These are phyloP conservation scores for Pao palembangensis DNA, from an alignment of 2,113 vertebrate species.

Conservation along the genomic window DNA sequence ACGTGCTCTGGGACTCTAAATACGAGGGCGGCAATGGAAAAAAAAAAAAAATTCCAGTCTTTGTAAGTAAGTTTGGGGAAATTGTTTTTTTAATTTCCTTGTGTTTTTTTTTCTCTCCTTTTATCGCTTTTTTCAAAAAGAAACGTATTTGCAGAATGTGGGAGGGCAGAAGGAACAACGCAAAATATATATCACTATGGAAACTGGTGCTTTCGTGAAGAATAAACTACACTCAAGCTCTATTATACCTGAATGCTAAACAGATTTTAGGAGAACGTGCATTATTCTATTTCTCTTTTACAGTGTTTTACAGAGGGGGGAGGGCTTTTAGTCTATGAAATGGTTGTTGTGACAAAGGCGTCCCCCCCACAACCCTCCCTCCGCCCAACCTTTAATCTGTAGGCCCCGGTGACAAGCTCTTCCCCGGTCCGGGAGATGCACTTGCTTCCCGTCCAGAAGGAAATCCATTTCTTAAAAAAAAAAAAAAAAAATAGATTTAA, in stretches of 20 bases:
- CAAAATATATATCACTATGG: slow-evolving; percentile 77
- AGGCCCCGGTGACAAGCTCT: slow-evolving; percentile 64
- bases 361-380: slow-evolving; percentile 46
- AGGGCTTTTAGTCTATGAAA: slow-evolving; percentile 68
- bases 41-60: slow-evolving; percentile 72
- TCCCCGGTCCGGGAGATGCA: slow-evolving; percentile 70
- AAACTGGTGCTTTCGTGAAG: slow-evolving; percentile 84
- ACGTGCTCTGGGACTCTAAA: slow-evolving; percentile 82
- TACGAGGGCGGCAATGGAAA: slow-evolving; percentile 55
- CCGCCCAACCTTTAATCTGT: slow-evolving; percentile 10
- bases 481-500: no score
- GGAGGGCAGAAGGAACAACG: slow-evolving; percentile 82
- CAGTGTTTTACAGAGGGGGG: slow-evolving; percentile 77
- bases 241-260: slow-evolving; percentile 80
- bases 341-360: slow-evolving; percentile 76
- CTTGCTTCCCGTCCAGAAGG: slow-evolving; percentile 17
- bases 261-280: slow-evolving; percentile 77
- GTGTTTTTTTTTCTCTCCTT: slow-evolving; percentile 42
- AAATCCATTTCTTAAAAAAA: neutral
- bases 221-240: slow-evolving; percentile 82
- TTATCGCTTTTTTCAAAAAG: slow-evolving; percentile 27
- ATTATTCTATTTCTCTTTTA: slow-evolving; percentile 79
- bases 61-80: slow-evolving; percentile 77
- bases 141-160: slow-evolving; percentile 68
- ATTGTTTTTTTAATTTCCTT: slow-evolving; percentile 58